Evolutionary conservation across 2,797 vertebrate genomes (phyloP).

Genomic region (Argyrosomus regius): DNA sequence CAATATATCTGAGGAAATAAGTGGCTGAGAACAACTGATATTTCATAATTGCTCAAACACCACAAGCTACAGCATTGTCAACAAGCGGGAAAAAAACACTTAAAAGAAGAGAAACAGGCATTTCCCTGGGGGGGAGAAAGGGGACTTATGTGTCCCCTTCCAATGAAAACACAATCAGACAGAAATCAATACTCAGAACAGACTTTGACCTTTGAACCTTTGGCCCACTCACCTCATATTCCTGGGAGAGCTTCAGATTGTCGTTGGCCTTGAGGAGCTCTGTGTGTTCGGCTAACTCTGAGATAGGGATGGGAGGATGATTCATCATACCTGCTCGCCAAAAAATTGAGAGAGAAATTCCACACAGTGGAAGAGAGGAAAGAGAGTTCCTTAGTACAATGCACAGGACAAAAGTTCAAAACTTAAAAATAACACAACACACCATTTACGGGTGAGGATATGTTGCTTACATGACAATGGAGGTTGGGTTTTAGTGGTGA

Average conservation of each 20-base stretch:
- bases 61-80: not conserved
- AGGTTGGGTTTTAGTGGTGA: conserved; percentile 69
- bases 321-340: conserved; percentile 93
- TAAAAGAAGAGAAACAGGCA: conserved; percentile 6
- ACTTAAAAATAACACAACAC: conserved; percentile 12
- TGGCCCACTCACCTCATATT: conserved; percentile 92
- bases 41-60: conserved; percentile 28
- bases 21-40: conserved; percentile 11
- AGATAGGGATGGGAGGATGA: conserved; percentile 96
- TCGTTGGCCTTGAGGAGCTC: conserved; percentile 98
- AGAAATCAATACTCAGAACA: conserved; percentile 51
- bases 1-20: conserved; percentile 33
- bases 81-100: not conserved
- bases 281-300: conserved; percentile 96
- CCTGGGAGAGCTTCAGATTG: conserved; percentile 98
- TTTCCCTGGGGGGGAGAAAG: conserved; percentile 5
- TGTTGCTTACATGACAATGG: conserved; percentile 58
- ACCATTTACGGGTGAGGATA: conserved; percentile 20
- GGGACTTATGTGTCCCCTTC: not conserved
- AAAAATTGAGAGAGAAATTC: conserved; percentile 50
- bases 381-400: conserved; percentile 55
- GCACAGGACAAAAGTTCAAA: conserved; percentile 12
- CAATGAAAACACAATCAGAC: conserved; percentile 57
- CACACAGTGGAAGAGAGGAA: conserved; percentile 46
- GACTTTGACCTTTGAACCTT: conserved; percentile 38